phyloP scores from a whole-genome alignment of 2,888 invertebrate genomes.

The Pyrrhosoma nymphula region DNA sequence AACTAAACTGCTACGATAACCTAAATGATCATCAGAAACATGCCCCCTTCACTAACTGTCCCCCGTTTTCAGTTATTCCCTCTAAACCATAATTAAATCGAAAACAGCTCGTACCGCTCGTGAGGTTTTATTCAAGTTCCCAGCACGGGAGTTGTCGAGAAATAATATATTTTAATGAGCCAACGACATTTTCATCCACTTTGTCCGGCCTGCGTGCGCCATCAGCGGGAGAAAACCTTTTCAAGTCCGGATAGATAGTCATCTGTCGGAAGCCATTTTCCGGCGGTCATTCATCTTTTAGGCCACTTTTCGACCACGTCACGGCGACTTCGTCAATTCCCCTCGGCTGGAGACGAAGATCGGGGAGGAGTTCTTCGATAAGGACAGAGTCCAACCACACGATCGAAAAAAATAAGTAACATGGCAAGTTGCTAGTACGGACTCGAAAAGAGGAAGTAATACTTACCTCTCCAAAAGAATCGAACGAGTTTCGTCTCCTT shows the following conservation, averaged over 20 bases:
- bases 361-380: neutral
- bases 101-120: neutral
- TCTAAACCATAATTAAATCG: too few relatives aligned
- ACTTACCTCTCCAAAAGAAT: neutral
- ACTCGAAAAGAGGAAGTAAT: neutral
- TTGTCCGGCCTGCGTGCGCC: neutral
- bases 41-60: too few relatives aligned
- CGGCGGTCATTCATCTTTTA: neutral
- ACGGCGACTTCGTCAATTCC: neutral
- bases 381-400: neutral
- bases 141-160: neutral
- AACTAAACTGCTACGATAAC: too few relatives aligned
- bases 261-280: neutral
- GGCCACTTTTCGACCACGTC: neutral
- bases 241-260: neutral
- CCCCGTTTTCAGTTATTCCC: too few relatives aligned
- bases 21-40: too few relatives aligned
- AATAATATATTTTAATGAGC: slow-evolving; percentile 1
- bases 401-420: neutral
- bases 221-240: neutral
- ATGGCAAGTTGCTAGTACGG: neutral
- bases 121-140: neutral
- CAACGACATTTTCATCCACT: neutral
- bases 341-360: neutral
- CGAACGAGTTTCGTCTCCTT: neutral